These are phyloP conservation scores for Glareola pratincola DNA, from an alignment of 2,113 vertebrate genomes.

Conservation along the genomic window DNA sequence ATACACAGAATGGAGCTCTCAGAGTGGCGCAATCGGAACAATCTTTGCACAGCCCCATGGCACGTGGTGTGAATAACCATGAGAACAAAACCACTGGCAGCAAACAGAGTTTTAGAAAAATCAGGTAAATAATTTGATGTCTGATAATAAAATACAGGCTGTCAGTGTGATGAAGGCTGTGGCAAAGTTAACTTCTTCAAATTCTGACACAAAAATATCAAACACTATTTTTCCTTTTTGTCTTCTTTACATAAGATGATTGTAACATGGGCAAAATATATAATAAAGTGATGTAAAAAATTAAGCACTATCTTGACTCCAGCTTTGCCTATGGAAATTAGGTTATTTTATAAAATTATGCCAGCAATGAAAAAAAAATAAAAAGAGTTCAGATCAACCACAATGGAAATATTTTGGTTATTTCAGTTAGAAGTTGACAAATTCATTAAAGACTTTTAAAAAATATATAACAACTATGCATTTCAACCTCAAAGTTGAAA, in stretches of 20 bases:
- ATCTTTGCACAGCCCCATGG: neutral
- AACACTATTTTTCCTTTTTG: neutral
- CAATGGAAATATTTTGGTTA: neutral
- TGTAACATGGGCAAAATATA: neutral
- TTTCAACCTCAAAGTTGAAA: neutral
- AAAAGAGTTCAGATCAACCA: neutral
- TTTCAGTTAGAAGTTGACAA: neutral
- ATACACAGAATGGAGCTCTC: neutral
- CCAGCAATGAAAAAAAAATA: neutral
- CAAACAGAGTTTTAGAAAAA: neutral
- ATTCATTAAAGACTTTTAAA: neutral
- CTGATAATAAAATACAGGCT: constrained; percentile 21
- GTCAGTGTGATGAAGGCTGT: neutral
- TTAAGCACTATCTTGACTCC: neutral
- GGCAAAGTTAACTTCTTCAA: neutral
- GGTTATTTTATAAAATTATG: neutral
- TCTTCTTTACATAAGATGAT: neutral
- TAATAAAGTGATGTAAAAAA: neutral
- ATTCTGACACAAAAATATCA: neutral
- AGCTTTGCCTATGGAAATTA: neutral
- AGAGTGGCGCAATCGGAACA: neutral
- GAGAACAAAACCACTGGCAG: neutral
- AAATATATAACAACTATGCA: neutral
- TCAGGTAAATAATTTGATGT: neutral
- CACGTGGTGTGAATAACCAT: neutral